Evolutionary conservation across 2,113 vertebrate species (phyloP).

Genomic region (Tiliqua scincoides): DNA sequence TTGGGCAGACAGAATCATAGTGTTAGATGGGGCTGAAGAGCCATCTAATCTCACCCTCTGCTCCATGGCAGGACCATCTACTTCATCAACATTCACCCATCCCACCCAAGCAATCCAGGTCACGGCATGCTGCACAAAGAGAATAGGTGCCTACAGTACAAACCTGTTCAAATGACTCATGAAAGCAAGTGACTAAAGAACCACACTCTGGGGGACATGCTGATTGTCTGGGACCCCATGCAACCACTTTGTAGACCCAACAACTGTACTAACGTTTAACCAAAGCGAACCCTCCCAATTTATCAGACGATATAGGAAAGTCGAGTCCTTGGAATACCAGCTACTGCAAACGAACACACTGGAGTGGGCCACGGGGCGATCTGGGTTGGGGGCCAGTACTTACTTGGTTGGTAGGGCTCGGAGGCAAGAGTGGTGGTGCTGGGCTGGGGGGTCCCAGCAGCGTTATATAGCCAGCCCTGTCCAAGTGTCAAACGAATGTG

Average conservation of each 20-base stretch:
- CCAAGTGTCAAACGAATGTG: conserved; percentile 55
- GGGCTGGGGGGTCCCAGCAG: conserved; percentile 24
- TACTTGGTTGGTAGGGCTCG: conserved; percentile 62
- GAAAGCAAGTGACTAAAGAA: background rate
- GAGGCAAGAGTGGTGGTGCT: conserved; percentile 54
- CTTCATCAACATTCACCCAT: background rate
- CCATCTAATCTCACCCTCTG: background rate
- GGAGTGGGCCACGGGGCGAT: background rate
- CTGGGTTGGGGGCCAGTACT: conserved; percentile 57
- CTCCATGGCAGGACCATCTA: background rate
- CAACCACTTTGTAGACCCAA: background rate
- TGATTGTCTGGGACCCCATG: background rate
- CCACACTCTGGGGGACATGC: background rate
- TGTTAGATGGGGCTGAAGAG: background rate
- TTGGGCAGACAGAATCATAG: background rate
- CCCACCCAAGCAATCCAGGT: background rate
- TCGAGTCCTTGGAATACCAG: background rate
- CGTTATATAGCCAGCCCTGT: conserved; percentile 71
- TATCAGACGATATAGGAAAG: background rate
- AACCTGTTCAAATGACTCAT: background rate
- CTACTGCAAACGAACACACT: background rate
- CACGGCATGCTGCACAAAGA: background rate
- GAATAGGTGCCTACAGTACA: background rate
- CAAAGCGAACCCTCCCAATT: background rate
- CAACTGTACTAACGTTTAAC: background rate